Base-by-base conservation (phyloP, 2,888 invertebrate species). In the Trichacis sp. region DNA sequence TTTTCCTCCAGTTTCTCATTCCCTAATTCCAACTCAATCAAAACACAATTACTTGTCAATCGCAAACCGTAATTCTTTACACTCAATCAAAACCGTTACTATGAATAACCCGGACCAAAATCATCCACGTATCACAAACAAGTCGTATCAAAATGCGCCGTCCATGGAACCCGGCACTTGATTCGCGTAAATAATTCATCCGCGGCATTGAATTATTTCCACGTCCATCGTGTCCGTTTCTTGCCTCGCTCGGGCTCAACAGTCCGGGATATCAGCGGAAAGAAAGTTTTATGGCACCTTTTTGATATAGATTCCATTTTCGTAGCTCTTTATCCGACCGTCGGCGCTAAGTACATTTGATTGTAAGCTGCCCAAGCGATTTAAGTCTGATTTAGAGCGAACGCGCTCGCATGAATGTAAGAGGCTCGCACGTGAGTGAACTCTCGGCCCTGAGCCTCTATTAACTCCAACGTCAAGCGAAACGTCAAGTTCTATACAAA, bases 341-440 rank as follows among this genome's bases (percentile, higher is more conserved):
- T 38, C 38, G 75, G 50, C 45, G 77, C 78, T 81, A 79, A 83
- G 82, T 82, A 82, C 77, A 76, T 83, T 82, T 80, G 81, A 83
- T 82, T 81, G 82, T 82, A 82, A 82, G 80, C 77, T 76, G 76
- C 73, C 70, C 68, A 66, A 66, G 55, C 73, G 78, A 77, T 80
- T 82, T 80, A 80, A 79, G 76, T 74, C 76, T 81, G 82, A 82
- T 81, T 82, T 82, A 82, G 80, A 77, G 74, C 69, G 55, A 3
- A 71, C 73, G 71, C 70, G 73, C 63, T 64, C 68, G 71, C 61
- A 63, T 52, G 58, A 42, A 43, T 52, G 59, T 58, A 59, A 66
- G 62, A 64, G 64, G 60, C 54, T 53, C 49, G 77, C 79, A 78
- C 80, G 80, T 80, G 81, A 81, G 75, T 65, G 67, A 81, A 81